Evolutionary conservation across 2,113 vertebrate genomes (phyloP).

Genomic region (Oostethus manadensis): DNA sequence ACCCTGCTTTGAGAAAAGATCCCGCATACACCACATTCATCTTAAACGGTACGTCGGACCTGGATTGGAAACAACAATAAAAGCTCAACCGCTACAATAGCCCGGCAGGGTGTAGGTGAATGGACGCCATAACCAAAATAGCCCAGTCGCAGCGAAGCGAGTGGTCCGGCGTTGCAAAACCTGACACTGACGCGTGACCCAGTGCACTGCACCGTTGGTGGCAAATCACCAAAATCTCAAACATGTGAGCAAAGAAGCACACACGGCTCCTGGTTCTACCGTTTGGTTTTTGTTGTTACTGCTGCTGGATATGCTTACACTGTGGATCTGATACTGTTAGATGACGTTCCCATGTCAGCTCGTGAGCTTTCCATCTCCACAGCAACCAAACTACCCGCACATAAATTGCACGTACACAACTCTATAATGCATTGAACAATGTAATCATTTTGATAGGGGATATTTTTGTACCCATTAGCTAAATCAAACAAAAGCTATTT

Average conservation of each 20-base stretch:
- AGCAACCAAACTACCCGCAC: background rate
- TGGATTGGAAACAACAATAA: background rate
- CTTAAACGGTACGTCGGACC: background rate
- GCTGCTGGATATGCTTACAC: background rate
- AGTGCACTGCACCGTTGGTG: background rate
- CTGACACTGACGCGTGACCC: background rate
- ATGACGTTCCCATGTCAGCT: background rate
- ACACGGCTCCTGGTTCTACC: background rate
- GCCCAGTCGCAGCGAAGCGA: background rate
- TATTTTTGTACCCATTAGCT: background rate
- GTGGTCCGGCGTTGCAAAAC: background rate
- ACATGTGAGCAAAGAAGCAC: background rate
- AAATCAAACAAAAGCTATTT: background rate
- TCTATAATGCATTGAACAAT: no score
- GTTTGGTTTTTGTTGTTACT: no score
- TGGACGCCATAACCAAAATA: background rate
- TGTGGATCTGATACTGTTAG: background rate
- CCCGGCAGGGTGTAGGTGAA: background rate
- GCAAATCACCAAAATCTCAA: conserved; percentile 2
- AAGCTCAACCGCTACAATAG: background rate
- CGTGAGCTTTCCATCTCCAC: background rate
- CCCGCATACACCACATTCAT: no score
- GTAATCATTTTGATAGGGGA: no score
- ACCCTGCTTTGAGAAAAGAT: background rate
- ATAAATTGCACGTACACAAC: background rate